A percentile compares a stretch with the other conserved stretches of the same genome.
These are phyloP conservation scores for Patiria miniata DNA, from an alignment of 35 echinoderm and acorn worm species.

Conservation along the genomic window DNA sequence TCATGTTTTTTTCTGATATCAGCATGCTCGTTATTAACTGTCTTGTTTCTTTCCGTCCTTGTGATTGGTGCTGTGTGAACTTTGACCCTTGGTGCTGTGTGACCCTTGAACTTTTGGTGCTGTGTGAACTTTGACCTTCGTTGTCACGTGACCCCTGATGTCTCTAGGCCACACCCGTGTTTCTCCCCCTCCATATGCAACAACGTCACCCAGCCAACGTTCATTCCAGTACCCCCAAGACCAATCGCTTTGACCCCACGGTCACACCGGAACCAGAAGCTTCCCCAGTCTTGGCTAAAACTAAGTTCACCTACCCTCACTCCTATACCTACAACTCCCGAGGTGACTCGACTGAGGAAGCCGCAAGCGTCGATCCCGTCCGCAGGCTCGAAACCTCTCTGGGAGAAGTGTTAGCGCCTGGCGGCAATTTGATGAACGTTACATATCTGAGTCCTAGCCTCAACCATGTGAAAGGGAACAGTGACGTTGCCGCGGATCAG, in stretches of 20 bases:
- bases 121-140: slow-evolving; percentile 9
- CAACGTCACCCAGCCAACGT: slow-evolving; percentile 33
- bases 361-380: background rate
- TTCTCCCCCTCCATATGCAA: background rate
- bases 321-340: slow-evolving; percentile 15
- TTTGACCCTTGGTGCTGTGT: slow-evolving; percentile 4
- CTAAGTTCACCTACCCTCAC: background rate
- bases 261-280: slow-evolving; percentile 71
- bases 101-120: background rate
- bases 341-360: background rate
- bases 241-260: slow-evolving; percentile 40
- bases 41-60: slow-evolving; percentile 13
- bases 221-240: slow-evolving; percentile 86
- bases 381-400: slow-evolving; percentile 52
- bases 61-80: background rate
- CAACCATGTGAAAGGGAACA: background rate
- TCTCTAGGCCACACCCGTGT: slow-evolving; percentile 13
- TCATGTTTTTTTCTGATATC: background rate
- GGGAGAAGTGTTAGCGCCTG: slow-evolving; percentile 38
- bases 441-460: slow-evolving; percentile 39
- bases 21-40: background rate
- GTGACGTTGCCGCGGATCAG: background rate
- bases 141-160: too few species aligned
- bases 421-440: slow-evolving; percentile 49
- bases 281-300: slow-evolving; percentile 66